Base-by-base conservation (phyloP, 2,797 vertebrate genomes). In the Neosilurus mollespiculum region DNA sequence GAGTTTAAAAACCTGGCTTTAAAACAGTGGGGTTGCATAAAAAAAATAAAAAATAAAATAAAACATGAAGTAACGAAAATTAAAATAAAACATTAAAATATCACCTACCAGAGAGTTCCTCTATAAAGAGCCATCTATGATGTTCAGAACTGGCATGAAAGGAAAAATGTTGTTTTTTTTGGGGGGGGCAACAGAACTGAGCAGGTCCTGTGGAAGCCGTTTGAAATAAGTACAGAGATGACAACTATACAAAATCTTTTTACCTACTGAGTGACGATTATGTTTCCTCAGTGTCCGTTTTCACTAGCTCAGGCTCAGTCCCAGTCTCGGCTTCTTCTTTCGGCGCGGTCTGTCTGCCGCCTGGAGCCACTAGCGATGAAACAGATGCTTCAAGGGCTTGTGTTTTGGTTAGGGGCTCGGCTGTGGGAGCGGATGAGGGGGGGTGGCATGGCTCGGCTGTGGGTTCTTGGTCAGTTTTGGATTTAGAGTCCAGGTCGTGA, bases 201-300 rank as follows among this genome's bases (percentile, higher is more conserved):
- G 89, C 95, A 89, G 95, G 96, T 98, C 97, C 97, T 94, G 95
- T 96, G 96, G 93, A 90, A 92, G 94, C 95, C 96, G 96, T 95
- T 95, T 95, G 96, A 94, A 84, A 97, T 96, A 92, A 97, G 95
- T 96, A 98, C 97, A 99, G 96, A 98, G 96, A 98, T 98, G 96
- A 97, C 97, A 98, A 98, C 97, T 99, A 97, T 98, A 99, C 97
- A 98, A 99, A 99, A 99, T 98, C 97, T 98, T 79, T 82, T 98
- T 99, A 99, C 98, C 98, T 99, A 99, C 97, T 99, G 97, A 98
- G 96, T 96, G 98, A 98, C 97, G 97, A 97, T 99, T 99, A 99
- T 99, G 98, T 98, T 96, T 97, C 97, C 96, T 99, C 98, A 98
- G 97, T 99, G 96, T 99, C 97, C 97, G 97, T 97, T 95, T 94